These are phyloP conservation scores for Coracias cyanogaster DNA, from an alignment of 2,797 vertebrate genomes.

Conservation along the genomic window DNA sequence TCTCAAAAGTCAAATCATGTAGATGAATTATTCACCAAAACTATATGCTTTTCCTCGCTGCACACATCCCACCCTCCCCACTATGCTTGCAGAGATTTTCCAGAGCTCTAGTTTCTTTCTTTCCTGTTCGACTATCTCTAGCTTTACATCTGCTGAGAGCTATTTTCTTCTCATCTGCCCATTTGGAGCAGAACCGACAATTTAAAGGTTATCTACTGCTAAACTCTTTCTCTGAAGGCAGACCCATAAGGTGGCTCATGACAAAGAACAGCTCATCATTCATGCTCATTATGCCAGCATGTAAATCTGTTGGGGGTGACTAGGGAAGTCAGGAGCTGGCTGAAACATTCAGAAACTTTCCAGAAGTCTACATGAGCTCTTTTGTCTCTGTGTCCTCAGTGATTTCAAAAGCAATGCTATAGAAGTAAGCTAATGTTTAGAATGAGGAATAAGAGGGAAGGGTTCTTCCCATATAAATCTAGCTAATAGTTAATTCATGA, in stretches of 20 bases:
- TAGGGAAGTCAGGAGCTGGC: neutral
- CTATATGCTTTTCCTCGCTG: neutral
- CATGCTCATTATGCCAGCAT: neutral
- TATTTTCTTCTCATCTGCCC: constrained; percentile 23
- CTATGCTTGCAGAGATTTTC: neutral
- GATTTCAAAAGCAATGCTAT: neutral
- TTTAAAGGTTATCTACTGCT: constrained; percentile 33
- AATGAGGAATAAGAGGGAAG: neutral
- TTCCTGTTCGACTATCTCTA: neutral
- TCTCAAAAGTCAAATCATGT: neutral
- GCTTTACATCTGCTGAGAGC: neutral
- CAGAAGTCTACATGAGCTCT: neutral
- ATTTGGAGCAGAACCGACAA: neutral
- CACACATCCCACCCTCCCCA: neutral
- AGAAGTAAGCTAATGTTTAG: neutral
- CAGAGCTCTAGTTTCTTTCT: neutral
- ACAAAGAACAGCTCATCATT: constrained; percentile 39
- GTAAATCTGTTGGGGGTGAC: neutral
- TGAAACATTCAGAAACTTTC: constrained; percentile 21
- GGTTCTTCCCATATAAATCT: neutral
- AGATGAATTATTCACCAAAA: neutral
- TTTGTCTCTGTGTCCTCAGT: neutral
- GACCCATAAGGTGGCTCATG: neutral
- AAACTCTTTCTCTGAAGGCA: neutral
- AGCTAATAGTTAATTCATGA: neutral